Evolutionary conservation across 2,797 vertebrate genomes (phyloP).

Genomic region (Onychomys leucogaster): DNA sequence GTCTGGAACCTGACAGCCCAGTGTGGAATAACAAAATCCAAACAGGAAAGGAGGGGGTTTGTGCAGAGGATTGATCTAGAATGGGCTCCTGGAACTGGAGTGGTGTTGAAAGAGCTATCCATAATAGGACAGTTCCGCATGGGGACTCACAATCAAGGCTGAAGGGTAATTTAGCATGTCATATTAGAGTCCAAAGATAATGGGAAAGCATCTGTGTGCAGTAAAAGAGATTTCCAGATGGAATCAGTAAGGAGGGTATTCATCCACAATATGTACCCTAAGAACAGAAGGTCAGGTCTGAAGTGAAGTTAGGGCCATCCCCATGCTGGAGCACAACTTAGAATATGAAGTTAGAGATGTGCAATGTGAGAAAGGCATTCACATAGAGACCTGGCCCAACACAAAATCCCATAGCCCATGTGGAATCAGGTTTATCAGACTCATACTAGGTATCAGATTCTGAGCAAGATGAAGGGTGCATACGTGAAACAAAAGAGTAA

Average conservation of each 20-base stretch:
- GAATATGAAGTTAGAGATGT: not conserved
- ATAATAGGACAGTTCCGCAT: not conserved
- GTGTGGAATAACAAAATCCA: not conserved
- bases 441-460: not conserved
- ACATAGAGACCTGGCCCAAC: not conserved
- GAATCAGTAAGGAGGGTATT: not conserved
- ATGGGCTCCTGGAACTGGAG: not conserved
- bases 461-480: not conserved
- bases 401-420: not conserved
- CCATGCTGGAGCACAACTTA: not conserved
- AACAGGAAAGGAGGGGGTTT: not conserved
- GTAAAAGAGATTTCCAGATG: not conserved
- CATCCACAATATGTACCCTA: not conserved
- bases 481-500: not conserved
- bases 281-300: not conserved
- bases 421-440: not conserved
- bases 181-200: not conserved
- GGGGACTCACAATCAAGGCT: not conserved
- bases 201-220: not conserved
- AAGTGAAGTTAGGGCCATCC: not conserved
- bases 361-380: conserved; percentile 33
- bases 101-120: not conserved
- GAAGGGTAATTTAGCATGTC: not conserved
- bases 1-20: not conserved
- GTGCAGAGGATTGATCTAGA: not conserved